Evolutionary conservation across 2,113 vertebrate species (phyloP).

Genomic region (cattle (Bos taurus)): ARS-UCD2.0 NC_037352.1:31545001-31545500

Average conservation of each 20-base stretch:
- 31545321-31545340: not conserved
- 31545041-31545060: not conserved
- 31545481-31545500: not conserved
- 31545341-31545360: not conserved
- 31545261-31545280: accelerated
- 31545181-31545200: not conserved
- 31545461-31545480: not conserved
- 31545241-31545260: not conserved
- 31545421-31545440: not conserved
- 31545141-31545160: not conserved
- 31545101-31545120: not conserved
- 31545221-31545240: not conserved
- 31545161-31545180: not conserved
- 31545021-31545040: not conserved
- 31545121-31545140: not conserved
- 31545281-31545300: not conserved
- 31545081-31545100: not conserved
- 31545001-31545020: not conserved
- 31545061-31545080: not conserved
- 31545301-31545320: not conserved
- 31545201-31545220: not conserved
- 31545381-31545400: not conserved
- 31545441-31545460: not conserved
- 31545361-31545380: too few species aligned
- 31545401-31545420: not conserved